Conservation (phyloP, 2,888 invertebrate genomes). For the Drosophila pegasa region DNA sequence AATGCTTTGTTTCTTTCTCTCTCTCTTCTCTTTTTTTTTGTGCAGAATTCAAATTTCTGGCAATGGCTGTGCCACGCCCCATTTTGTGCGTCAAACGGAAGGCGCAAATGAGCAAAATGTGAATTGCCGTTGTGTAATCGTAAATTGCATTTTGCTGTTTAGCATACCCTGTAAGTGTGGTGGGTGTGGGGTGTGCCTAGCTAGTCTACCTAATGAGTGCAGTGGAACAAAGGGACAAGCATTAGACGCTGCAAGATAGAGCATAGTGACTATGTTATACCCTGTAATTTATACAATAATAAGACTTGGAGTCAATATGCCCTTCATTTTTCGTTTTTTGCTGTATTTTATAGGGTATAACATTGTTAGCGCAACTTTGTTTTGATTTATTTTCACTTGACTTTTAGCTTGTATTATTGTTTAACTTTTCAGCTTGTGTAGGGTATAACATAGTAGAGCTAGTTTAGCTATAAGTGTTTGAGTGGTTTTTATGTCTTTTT, state of each 20-base stretch:
- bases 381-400: too few species aligned
- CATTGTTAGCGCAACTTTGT: too few species aligned
- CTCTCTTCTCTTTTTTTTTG: too few species aligned
- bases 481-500: neutral
- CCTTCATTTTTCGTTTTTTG: too few species aligned
- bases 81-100: constrained; percentile 13
- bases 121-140: constrained; percentile 52
- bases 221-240: neutral
- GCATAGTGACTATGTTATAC: neutral
- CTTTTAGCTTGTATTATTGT: neutral
- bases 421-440: neutral
- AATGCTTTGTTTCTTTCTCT: neutral
- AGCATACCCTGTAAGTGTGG: constrained; percentile 12
- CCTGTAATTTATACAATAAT: neutral
- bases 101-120: constrained; percentile 42
- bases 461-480: neutral
- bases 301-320: too few species aligned
- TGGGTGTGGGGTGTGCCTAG: neutral
- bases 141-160: constrained; percentile 31
- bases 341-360: constrained; percentile 2
- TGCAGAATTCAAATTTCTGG: constrained; percentile 15
- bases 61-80: constrained; percentile 5
- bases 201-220: too few species aligned
- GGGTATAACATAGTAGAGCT: constrained; percentile 1
- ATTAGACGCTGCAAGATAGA: neutral